Percentiles rank a stretch among this genome's conserved stretches.
These are phyloP conservation scores for Catostomus latipinnis DNA, from an alignment of 2,797 vertebrate genomes.

Conservation along the genomic window DNA sequence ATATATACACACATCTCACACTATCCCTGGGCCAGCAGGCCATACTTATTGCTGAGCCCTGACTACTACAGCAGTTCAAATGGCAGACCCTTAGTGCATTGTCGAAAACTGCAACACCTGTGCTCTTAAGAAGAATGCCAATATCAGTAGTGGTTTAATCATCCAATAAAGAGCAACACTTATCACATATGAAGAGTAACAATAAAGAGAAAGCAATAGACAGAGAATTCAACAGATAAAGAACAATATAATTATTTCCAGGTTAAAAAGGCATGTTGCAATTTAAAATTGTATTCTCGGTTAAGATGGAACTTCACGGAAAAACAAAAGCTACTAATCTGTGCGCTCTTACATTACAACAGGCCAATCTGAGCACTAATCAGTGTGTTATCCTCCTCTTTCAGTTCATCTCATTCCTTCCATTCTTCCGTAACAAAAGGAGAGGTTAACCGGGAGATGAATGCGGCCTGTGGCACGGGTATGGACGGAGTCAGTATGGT, in stretches of 20 bases:
- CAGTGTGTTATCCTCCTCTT: slow-evolving; percentile 57
- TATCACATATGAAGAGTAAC: slow-evolving; percentile 29
- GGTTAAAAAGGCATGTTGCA: no score
- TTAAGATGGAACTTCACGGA: slow-evolving; percentile 10
- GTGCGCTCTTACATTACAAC: slow-evolving; percentile 48
- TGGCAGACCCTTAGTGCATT: not conserved
- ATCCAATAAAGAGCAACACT: not conserved
- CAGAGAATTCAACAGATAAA: not conserved
- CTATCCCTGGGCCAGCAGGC: no score
- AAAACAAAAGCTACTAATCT: slow-evolving; percentile 48
- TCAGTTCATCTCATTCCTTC: slow-evolving; percentile 43
- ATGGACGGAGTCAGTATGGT: slow-evolving; percentile 52
- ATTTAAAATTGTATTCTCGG: no score
- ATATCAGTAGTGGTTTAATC: slow-evolving; percentile 29
- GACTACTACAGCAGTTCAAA: not conserved
- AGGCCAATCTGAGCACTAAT: slow-evolving; percentile 66
- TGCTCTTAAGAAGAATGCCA: slow-evolving; percentile 27
- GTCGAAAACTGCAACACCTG: slow-evolving; percentile 15
- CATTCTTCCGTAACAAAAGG: slow-evolving; percentile 53
- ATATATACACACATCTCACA: no score
- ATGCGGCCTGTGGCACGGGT: slow-evolving; percentile 34
- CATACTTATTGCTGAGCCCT: not conserved
- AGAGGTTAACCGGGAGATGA: slow-evolving; percentile 52
- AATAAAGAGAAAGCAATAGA: slow-evolving; percentile 13
- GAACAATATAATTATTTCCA: no score